Base-by-base conservation (phyloP, 2,797 vertebrate species). In the Helostoma temminkii region DNA sequence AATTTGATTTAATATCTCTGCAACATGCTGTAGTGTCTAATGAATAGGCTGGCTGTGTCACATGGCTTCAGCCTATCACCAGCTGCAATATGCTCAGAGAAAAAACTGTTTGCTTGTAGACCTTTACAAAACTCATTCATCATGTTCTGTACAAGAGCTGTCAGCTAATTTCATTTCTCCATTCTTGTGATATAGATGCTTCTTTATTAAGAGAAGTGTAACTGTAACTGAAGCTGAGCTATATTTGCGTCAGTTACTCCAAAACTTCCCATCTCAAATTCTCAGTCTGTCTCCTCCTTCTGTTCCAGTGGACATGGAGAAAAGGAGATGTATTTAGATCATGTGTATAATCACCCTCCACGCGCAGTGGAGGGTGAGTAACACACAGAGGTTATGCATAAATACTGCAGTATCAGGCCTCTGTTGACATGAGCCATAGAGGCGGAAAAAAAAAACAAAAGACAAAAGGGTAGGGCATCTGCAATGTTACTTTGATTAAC, bases 401-500 rank as follows among this genome's bases (percentile, higher is more conserved):
- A 83, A 83, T 81, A 82, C 86, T 90, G 83, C 85, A 86, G 82
- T 66, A 53, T 70, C 76, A 87, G 80, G 69, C 62, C 80, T 81
- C 83, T 77, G 61, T 71, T 75, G 80, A 59, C 49, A 69, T 62
- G 67, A 70, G 49, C 22, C 66, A 65, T 46, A 42, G 34, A 45
- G 46, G 16, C 22, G n/a, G 4, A 5, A 36, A 53, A 54, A 71
- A 50, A 80, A 39, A 43, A 60, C 49, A 10, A 19, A 69, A 74
- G 66, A 88, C 54, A 53, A 84, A 80, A 65, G 36, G 71, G 28
- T 6, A 32, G 32, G 53, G 54, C 64, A 58, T 79, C 62, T 71
- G 79, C 73, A 85, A 34, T 43, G 66, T 67, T 78, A 55, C 69
- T 61, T 74, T 65, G 66, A 81, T 76, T 71, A 80, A 73, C 70